Conservation (phyloP, 2,113 vertebrate species). For the Rutilus rutilus region DNA sequence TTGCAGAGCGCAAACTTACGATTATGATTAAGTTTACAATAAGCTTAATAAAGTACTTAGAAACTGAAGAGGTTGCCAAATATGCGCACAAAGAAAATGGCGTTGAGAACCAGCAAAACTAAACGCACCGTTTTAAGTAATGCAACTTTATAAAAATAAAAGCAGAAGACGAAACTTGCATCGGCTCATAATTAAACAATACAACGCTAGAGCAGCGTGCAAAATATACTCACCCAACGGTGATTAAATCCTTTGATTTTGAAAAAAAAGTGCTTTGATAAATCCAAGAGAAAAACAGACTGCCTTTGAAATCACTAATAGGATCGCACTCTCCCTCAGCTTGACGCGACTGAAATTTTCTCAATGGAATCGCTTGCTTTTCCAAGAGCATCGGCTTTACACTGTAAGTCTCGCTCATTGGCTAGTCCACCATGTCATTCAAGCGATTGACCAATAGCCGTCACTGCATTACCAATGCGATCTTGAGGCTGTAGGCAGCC, state of each 20-base stretch:
- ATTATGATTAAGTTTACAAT: neutral
- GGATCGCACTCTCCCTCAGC: constrained; percentile 52
- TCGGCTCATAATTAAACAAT: neutral
- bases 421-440: constrained; percentile 55
- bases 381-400: constrained; percentile 33
- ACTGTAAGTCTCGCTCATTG: constrained; percentile 59
- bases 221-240: constrained; percentile 45
- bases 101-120: constrained; percentile 61
- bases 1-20: neutral
- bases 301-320: constrained; percentile 52
- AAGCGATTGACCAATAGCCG: constrained; percentile 59
- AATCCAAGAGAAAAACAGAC: constrained; percentile 36
- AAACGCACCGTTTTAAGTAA: constrained; percentile 18
- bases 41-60: neutral
- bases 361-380: constrained; percentile 71
- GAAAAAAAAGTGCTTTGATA: neutral
- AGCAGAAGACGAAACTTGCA: neutral
- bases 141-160: constrained; percentile 44
- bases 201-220: neutral
- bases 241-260: constrained; percentile 24
- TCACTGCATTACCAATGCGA: constrained; percentile 38
- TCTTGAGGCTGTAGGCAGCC: constrained; percentile 35
- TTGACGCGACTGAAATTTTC: constrained; percentile 65
- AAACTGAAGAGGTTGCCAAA: constrained; percentile 56
- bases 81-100: constrained; percentile 73